Evolutionary conservation across 2,113 vertebrate species (phyloP).

Genomic region (Rhineura floridana): DNA sequence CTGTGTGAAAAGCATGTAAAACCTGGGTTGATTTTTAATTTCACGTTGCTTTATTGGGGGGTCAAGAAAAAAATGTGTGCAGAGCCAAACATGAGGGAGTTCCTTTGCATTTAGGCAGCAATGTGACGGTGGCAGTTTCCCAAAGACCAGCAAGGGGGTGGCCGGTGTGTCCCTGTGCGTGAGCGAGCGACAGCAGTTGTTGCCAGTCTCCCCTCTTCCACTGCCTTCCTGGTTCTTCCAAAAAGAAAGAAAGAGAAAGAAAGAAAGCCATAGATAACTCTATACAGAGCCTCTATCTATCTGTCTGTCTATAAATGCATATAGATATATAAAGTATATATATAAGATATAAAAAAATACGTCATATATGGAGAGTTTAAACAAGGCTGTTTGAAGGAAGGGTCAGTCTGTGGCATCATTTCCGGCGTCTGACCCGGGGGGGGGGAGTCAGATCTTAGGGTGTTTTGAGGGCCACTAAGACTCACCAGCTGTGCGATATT

Average conservation of each 20-base stretch:
- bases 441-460: background rate
- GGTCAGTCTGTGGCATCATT: background rate
- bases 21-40: background rate
- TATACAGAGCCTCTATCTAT: background rate
- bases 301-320: conserved; percentile 12
- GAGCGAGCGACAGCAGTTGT: background rate
- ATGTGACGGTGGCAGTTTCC: background rate
- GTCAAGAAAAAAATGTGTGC: background rate
- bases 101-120: background rate
- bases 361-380: background rate
- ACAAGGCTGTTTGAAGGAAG: background rate
- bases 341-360: conserved; percentile 5
- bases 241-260: background rate
- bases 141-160: background rate
- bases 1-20: conserved; percentile 16
- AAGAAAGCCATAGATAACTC: conserved; percentile 23
- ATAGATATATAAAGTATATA: background rate
- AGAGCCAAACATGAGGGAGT: background rate
- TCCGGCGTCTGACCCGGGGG: background rate
- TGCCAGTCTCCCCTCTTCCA: background rate
- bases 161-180: background rate
- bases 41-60: background rate
- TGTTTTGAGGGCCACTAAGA: too few species aligned
- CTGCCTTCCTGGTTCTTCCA: conserved; percentile 17
- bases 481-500: too few species aligned